Base-by-base conservation (phyloP, 2,888 invertebrate species). In the Marasmarcha lunaedactyla region DNA sequence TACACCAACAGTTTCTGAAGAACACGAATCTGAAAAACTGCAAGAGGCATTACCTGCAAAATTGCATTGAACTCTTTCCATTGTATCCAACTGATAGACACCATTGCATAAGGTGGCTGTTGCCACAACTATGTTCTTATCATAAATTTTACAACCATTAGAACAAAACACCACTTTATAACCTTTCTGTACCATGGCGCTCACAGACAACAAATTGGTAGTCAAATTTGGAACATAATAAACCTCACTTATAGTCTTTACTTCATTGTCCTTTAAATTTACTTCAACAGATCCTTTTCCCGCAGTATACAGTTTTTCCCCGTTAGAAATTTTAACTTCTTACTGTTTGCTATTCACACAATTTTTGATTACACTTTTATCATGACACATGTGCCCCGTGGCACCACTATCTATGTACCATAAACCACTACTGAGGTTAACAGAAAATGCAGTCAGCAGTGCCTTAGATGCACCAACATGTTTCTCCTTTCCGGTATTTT, bases 191-290 rank as follows among this genome's bases (percentile, higher is more conserved):
- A 39, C 39, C 14, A 44, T 39, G 13, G 40, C 27, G 14, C 42
- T 46, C 7, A 44, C 41, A 1, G 42, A 44, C 34, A 42, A 39
- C 13, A 46, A 39, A 10, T 46, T 43, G 15, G 43, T 40, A 11
- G 43, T 12, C n/a, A 43, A 15, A 9, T 36, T 43, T 11, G 36
- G 40, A 15, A 40, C 36, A 30, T 36, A 40, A 15, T 36, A 33
- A 4, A 42, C 42, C 11, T 30, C 15, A 36, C 42, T 41, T 33
- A 42, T 40, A 20, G 40, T 40, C 26, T 36, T 38, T 33, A 36
- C n/a, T 7, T 12, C 9, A 35, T 35, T 4, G 14, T 35, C 14
- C 10, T 33, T 25, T 12, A 36, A 11, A 1, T 12, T 33, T 1
- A 38, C 35, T 27, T 27, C 10, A 15, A 41, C 35, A 10, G 27